Evolutionary conservation across 2,797 vertebrate species (phyloP), one percentile per base, ranked within the genome.

Genomic region (Sphenodon punctatus): DNA sequence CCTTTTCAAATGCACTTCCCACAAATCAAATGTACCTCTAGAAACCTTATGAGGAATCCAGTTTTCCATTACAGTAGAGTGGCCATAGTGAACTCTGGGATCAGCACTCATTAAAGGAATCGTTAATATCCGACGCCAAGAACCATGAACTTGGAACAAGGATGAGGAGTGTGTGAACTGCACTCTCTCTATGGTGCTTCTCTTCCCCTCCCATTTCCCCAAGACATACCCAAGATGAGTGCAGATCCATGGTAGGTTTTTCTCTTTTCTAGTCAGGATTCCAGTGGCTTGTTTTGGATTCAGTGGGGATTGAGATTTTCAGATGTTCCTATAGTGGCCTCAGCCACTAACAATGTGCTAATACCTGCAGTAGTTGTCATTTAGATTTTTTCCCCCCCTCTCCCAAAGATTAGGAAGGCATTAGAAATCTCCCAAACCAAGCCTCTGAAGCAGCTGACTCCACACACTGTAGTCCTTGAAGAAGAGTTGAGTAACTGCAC

Each of bases 71-170:
- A 53, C 7, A 51, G n/a, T 25, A 77, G 32, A 27, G 19, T 25
- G 66, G 15, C 5, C 7, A 17, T 82, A 9, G 58, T 46, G 84
- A 87, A 27, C 63, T 78, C 46, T 10, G 45, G 48, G 65, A 82
- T 25, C 8, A 2, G 1, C 32, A 25, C 4, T 68, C 17, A 64
- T 27, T 82, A 46, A 80, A 72, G 59, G 58, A 51, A 90, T 79
- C 45, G n/a, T n/a, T 32, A 14, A 27, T 64, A 20, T 7, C 10
- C 27, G 4, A 7, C 32, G 32, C 20, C 6, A 20, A 30, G 56
- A 56, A 30, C 12, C 30, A 19, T 45, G 36, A 22, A 30, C 8
- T 41, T 43, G 27, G 23, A 61, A 43, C n/a, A 46, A 19, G 12
- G 13, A 15, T 20, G 32, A 38, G 6, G 53, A n/a, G 7, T 13